Percentiles rank a stretch among this genome's conserved stretches.
phyloP scores from a whole-genome alignment of 1,140 invertebrate species.

The Heterodera schachtii region DNA sequence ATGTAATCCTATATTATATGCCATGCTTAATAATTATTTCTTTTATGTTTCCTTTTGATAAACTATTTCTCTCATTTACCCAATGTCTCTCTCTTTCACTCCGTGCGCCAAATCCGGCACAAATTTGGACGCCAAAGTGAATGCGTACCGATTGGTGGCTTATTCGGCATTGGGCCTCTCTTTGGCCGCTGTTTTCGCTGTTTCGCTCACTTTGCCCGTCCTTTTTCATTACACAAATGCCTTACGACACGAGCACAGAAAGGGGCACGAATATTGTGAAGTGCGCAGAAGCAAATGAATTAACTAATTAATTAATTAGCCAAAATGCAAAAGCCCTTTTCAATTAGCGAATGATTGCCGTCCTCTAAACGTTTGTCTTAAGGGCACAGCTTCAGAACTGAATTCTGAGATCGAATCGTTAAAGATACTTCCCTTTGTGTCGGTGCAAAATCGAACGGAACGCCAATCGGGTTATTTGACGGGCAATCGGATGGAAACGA shows the following conservation, averaged over 20 bases:
- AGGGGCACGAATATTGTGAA: constrained; percentile 40
- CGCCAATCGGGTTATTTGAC: constrained; percentile 15
- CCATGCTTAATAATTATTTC: too few species aligned
- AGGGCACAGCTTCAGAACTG: constrained; percentile 17
- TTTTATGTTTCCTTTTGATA: too few species aligned
- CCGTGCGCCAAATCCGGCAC: constrained; percentile 16
- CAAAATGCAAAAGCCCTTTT: too few species aligned
- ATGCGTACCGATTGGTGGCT: constrained; percentile 46
- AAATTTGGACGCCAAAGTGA: constrained; percentile 38
- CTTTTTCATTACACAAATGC: constrained; percentile 51
- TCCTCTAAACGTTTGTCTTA: background rate
- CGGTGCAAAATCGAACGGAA: constrained; percentile 16
- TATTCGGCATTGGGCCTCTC: constrained; percentile 46
- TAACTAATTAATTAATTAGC: background rate
- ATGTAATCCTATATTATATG: too few species aligned
- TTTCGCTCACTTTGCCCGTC: constrained; percentile 45
- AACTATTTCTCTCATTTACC: too few species aligned
- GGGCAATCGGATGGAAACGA: background rate
- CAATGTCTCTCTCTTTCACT: background rate
- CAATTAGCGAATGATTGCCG: too few species aligned
- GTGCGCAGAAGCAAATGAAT: constrained; percentile 16
- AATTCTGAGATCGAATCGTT: constrained; percentile 13
- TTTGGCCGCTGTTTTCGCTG: constrained; percentile 47
- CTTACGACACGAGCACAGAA: constrained; percentile 38
- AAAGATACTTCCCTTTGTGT: constrained; percentile 2